Conservation (phyloP, 2,888 invertebrate species). For the Ptilodon capucinus region DNA sequence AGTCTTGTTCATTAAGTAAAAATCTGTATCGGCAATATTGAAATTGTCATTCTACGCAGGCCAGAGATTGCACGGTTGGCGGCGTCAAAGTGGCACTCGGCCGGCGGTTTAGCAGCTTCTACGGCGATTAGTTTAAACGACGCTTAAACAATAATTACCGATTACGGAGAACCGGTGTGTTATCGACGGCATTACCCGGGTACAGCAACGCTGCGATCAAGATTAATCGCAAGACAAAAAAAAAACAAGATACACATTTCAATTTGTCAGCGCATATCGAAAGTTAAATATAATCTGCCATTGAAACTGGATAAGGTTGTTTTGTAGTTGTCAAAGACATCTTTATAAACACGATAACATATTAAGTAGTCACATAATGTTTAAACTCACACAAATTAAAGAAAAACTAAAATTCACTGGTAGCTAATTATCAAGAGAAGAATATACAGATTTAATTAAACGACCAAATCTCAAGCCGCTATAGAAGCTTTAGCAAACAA, state of each 20-base stretch:
- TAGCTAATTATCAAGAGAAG: constrained; percentile 40
- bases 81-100: constrained; percentile 53
- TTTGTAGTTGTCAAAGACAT: constrained; percentile 17
- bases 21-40: constrained; percentile 62
- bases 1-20: constrained; percentile 64
- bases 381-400: constrained; percentile 16
- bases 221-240: constrained; percentile 35
- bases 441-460: constrained; percentile 60
- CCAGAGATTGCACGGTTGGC: constrained; percentile 49
- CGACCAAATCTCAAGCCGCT: constrained; percentile 51
- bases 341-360: constrained; percentile 8
- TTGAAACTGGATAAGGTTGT: constrained; percentile 22
- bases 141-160: constrained; percentile 76
- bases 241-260: constrained; percentile 35
- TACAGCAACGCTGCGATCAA: constrained; percentile 33
- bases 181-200: constrained; percentile 49
- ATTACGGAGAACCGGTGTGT: constrained; percentile 59
- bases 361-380: constrained; percentile 17
- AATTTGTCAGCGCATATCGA: constrained; percentile 32
- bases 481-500: constrained; percentile 55
- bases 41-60: constrained; percentile 59
- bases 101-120: constrained; percentile 46
- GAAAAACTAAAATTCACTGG: constrained; percentile 28
- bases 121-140: constrained; percentile 70
- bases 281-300: constrained; percentile 30